phyloP scores from a whole-genome alignment of 2,797 vertebrate genomes.

The Aplochiton taeniatus region DNA sequence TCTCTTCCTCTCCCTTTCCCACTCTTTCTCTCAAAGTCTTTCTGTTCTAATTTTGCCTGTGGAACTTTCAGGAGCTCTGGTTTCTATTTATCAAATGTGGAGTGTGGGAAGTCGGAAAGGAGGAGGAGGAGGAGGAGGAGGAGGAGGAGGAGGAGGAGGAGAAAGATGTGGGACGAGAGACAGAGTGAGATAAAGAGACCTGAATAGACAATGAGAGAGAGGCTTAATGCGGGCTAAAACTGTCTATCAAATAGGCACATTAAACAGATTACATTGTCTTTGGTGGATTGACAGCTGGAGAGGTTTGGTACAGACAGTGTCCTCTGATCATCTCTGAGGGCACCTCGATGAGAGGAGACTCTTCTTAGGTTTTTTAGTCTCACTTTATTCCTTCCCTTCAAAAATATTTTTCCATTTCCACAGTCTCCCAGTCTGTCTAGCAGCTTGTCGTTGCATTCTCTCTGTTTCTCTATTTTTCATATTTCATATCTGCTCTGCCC shows the following conservation, averaged over 20 bases:
- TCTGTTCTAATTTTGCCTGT: conserved; percentile 31
- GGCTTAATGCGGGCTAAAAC: conserved; percentile 39
- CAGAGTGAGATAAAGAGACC: background rate
- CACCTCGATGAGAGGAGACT: no score
- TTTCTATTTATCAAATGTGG: conserved; percentile 54
- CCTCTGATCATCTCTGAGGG: background rate
- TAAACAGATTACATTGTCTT: conserved; percentile 25
- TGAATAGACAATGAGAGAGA: background rate
- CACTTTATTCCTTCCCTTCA: no score
- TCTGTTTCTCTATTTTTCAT: background rate
- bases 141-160: conserved; percentile 24
- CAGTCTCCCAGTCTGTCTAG: no score
- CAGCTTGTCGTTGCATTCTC: no score
- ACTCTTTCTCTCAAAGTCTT: background rate
- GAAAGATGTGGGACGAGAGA: conserved; percentile 17
- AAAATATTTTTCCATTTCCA: no score
- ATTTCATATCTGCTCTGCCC: background rate
- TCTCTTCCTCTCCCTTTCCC: conserved; percentile 4
- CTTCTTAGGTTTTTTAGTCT: no score
- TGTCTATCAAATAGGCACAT: conserved; percentile 23
- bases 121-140: conserved; percentile 17
- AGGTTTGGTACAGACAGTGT: conserved; percentile 14
- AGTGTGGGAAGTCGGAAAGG: conserved; percentile 57
- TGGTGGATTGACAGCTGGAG: conserved; percentile 27
- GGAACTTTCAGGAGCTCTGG: conserved; percentile 36